These are phyloP conservation scores for Synergus laeviventris DNA, from an alignment of 2,888 invertebrate genomes.

Conservation along the genomic window DNA sequence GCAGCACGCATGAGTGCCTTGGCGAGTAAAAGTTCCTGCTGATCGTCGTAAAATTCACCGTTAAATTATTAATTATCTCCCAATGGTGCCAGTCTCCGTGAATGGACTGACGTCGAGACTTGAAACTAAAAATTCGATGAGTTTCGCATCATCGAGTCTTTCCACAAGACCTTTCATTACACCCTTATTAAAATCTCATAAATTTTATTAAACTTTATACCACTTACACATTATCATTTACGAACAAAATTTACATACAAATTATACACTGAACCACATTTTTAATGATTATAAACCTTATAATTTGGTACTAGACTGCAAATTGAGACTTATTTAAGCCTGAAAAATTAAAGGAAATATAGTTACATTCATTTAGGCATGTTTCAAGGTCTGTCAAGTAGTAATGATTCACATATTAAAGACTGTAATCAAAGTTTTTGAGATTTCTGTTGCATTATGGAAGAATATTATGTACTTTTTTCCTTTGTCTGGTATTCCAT, in stretches of 20 bases:
- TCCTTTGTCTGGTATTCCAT: neutral
- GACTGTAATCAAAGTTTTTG: too few relatives aligned
- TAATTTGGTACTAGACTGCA: neutral
- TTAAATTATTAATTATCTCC: conserved; percentile 39
- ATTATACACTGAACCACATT: neutral
- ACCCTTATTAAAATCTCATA: conserved; percentile 25
- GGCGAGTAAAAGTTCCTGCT: conserved; percentile 35
- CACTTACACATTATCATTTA: neutral
- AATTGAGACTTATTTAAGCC: neutral
- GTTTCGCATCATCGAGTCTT: conserved; percentile 18
- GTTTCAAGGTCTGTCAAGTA: too few relatives aligned
- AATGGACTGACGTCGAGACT: conserved; percentile 21
- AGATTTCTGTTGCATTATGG: too few relatives aligned
- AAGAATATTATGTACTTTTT: neutral
- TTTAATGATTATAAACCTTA: conserved; percentile 15
- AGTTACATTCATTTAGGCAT: too few relatives aligned
- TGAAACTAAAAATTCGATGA: conserved; percentile 28
- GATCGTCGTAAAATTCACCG: conserved; percentile 36
- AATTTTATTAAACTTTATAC: conserved; percentile 16
- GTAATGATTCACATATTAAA: too few relatives aligned
- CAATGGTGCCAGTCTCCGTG: conserved; percentile 18
- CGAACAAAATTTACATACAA: neutral
- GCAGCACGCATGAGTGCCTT: conserved; percentile 29
- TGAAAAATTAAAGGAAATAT: neutral
- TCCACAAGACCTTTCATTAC: conserved; percentile 18